Percentiles rank a stretch among this genome's conserved stretches.
Conservation (phyloP, 2,888 invertebrate genomes). For the Dioctria linearis region DNA sequence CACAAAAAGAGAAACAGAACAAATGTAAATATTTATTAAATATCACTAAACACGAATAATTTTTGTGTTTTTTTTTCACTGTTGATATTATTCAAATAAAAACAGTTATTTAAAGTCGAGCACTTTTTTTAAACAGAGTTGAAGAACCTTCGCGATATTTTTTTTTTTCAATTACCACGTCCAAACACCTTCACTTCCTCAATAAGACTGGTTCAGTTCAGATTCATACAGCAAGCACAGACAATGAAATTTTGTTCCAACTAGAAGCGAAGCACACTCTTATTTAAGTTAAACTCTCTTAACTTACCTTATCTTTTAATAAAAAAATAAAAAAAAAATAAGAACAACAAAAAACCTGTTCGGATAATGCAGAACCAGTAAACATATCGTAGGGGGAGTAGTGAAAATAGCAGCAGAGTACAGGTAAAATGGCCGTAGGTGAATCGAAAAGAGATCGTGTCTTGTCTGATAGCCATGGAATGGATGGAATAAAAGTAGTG, state of each 20-base stretch:
- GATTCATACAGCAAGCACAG: too few species aligned
- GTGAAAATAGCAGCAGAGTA: not conserved
- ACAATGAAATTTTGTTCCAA: conserved; percentile 17
- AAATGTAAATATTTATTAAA: not conserved
- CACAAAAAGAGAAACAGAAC: not conserved
- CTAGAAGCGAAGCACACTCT: not conserved
- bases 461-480: not conserved
- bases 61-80: not conserved
- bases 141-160: not conserved
- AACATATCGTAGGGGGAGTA: too few species aligned
- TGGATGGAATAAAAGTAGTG: not conserved
- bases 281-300: not conserved
- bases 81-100: not conserved
- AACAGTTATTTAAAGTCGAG: not conserved
- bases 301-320: not conserved
- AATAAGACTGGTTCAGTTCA: conserved; percentile 11
- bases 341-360: not conserved
- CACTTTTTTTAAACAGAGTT: not conserved
- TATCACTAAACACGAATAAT: not conserved
- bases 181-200: conserved; percentile 2
- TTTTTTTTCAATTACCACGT: not conserved
- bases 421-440: not conserved
- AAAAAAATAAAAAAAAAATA: too few species aligned
- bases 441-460: not conserved
- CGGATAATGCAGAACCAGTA: not conserved